Evolutionary conservation across 2,113 vertebrate species (phyloP), one percentile per base, ranked within the genome.

Genomic region (Donacobius atricapilla): DNA sequence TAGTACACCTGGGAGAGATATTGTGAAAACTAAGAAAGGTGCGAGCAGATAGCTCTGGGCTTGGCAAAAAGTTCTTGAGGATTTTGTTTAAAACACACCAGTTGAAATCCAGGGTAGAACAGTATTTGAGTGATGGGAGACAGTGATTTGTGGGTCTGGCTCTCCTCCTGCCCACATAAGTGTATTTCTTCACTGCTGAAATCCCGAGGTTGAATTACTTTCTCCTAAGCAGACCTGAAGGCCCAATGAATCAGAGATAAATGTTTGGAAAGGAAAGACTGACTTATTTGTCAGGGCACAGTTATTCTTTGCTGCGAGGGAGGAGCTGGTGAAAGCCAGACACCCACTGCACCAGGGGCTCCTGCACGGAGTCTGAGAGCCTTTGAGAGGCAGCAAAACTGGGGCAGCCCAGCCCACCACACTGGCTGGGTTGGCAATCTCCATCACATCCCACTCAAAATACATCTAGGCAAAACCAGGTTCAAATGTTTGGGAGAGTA

Each of bases 191-290:
- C 20, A 20, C 76, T 63, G 68, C 71, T 86, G 64, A 94, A 90
- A 83, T 77, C 78, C 77, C 18, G 35, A 78, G 51, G 47, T 65
- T 91, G 89, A 93, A 90, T 96, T 94, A 83, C 75, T 85, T 61
- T 60, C 83, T 89, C 66, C 88, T 95, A 85, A 91, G 83, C 75
- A 87, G 92, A 65, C 85, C 71, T 95, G 94, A 91, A 96, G 90
- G 88, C 40, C 88, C 88, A 76, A 31, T 92, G 92, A 96, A 93
- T 92, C 90, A 90, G 61, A 88, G 78, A 85, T 65, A 90, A 92
- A 77, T 45, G 79, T 76, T 85, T 83, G 75, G 58, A 73, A 87
- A 91, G 79, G 40, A 45, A 76, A 65, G 88, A 76, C 21, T 60
- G 71, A n/a, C 79, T 85, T 51, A 20, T 86, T 83, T 86, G 68